Evolutionary conservation across 2,888 invertebrate species (phyloP).

Genomic region (Heliconius erato): DNA sequence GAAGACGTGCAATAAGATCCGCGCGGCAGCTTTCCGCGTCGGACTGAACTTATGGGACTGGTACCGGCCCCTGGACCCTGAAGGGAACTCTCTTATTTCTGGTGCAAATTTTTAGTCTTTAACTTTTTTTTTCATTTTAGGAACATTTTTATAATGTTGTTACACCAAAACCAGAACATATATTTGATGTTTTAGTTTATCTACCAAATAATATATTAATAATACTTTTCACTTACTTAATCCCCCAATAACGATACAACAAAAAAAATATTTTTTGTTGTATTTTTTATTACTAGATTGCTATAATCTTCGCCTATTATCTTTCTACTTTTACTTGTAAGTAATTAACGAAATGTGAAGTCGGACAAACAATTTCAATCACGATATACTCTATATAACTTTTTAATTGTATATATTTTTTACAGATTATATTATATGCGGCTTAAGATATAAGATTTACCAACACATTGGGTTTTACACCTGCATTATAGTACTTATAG

Average conservation of each 20-base stretch:
- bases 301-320: not conserved
- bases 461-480: no score
- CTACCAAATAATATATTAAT: no score
- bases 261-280: not conserved
- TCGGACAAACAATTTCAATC: no score
- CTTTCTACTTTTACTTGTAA: no score
- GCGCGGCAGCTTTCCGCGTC: constrained; percentile 90
- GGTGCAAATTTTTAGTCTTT: constrained; percentile 64
- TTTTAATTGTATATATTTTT: no score
- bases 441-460: no score
- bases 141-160: not conserved
- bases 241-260: not conserved
- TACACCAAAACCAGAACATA: not conserved
- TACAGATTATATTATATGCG: no score
- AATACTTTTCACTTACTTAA: not conserved
- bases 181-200: not conserved
- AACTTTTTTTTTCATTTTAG: not conserved
- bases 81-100: constrained; percentile 89
- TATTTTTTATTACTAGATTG: no score
- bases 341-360: no score
- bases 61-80: constrained; percentile 89
- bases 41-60: constrained; percentile 90
- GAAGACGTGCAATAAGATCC: constrained; percentile 93
- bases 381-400: no score
- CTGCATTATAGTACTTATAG: no score